phyloP scores from a whole-genome alignment of 2,113 vertebrate species.

The Myotis brandtii region DNA sequence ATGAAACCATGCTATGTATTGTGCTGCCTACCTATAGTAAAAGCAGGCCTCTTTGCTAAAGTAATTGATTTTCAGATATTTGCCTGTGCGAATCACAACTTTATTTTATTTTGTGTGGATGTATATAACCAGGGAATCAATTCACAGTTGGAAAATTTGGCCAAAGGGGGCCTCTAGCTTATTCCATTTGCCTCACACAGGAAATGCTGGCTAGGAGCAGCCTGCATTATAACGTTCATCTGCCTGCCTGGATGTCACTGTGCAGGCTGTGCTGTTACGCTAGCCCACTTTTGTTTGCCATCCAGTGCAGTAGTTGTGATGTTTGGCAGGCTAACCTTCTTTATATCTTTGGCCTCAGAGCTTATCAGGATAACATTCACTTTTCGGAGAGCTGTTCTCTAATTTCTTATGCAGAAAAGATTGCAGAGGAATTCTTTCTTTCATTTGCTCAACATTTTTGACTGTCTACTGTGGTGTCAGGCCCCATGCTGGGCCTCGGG shows the following conservation, averaged over 20 bases:
- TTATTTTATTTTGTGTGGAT: constrained; percentile 53
- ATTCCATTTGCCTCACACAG: constrained; percentile 57
- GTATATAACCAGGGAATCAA: constrained; percentile 32
- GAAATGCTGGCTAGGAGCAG: not conserved
- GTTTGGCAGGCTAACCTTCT: not conserved
- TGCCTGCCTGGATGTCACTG: not conserved
- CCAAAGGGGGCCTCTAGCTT: constrained; percentile 34
- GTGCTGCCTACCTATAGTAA: constrained; percentile 9
- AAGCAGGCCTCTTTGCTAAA: constrained; percentile 46
- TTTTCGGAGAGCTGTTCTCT: not conserved
- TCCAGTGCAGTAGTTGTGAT: not conserved
- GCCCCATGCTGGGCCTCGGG: not conserved
- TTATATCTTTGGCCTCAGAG: constrained; percentile 24
- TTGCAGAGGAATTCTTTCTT: not conserved
- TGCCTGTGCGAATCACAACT: constrained; percentile 46
- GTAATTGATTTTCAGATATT: constrained; percentile 70
- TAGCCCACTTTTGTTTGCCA: not conserved
- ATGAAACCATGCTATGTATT: not conserved
- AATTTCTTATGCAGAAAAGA: not conserved
- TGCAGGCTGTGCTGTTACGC: not conserved
- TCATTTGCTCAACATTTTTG: constrained; percentile 32
- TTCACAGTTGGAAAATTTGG: constrained; percentile 39
- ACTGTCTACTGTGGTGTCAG: not conserved
- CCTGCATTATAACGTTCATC: not conserved
- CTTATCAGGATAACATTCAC: not conserved